Percentiles rank a stretch among this genome's conserved stretches.
Conservation (phyloP, 1,140 invertebrate species). For the Pinna nobilis region DNA sequence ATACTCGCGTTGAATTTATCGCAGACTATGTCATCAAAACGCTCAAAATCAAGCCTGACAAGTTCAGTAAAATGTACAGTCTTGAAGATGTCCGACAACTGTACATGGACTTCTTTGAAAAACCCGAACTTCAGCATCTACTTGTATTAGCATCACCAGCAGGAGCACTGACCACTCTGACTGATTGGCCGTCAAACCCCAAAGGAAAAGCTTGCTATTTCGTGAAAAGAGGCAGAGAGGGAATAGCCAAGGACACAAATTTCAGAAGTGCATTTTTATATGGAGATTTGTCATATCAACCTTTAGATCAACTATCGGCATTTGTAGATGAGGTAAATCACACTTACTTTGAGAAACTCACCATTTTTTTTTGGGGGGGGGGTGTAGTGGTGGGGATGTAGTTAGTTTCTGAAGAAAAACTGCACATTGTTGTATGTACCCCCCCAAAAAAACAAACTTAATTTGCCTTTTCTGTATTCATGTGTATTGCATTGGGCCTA, state of each 20-base stretch:
- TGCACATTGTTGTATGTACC: no score
- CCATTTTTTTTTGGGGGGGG: no score
- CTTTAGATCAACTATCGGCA: slow-evolving; percentile 92
- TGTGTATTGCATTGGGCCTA: no score
- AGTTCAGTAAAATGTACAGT: slow-evolving; percentile 89
- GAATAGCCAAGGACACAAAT: slow-evolving; percentile 83
- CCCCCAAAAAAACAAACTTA: no score
- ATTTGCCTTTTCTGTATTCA: no score
- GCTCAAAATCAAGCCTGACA: slow-evolving; percentile 92
- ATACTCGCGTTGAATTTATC: slow-evolving; percentile 88
- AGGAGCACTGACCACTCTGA: slow-evolving; percentile 64
- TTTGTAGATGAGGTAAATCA: slow-evolving; percentile 89
- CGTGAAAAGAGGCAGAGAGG: slow-evolving; percentile 82
- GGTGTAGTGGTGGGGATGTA: no score
- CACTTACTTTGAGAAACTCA: background rate
- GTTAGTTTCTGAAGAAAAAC: no score
- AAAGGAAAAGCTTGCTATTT: slow-evolving; percentile 90
- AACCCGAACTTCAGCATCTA: slow-evolving; percentile 75
- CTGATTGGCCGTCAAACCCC: slow-evolving; percentile 82
- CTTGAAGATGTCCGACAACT: slow-evolving; percentile 89
- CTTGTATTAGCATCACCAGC: slow-evolving; percentile 62
- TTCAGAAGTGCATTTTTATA: slow-evolving; percentile 84
- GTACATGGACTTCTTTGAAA: slow-evolving; percentile 89
- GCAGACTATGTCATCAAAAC: slow-evolving; percentile 91
- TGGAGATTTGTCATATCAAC: slow-evolving; percentile 91